Evolutionary conservation across 1,140 invertebrate genomes (phyloP), one percentile per base, ranked within the genome.

Genomic region (Augochlora pura): DNA sequence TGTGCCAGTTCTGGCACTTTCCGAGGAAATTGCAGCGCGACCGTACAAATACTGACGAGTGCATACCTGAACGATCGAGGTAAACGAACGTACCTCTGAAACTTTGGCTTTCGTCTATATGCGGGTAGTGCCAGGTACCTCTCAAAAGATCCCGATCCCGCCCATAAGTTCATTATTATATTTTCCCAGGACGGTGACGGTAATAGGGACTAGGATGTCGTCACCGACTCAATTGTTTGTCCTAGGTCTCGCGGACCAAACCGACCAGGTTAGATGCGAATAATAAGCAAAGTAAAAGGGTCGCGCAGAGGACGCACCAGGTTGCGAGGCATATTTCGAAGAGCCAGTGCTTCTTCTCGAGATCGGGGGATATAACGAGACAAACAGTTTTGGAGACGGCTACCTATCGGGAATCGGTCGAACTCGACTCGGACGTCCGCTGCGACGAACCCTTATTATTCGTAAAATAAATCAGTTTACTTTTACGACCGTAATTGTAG

Each of bases 381-480:
- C 32, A 66, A 27, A 49, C 12, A 16, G 23, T 27, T 14, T 60
- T 12, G 4, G 9, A 18, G 54, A 9, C 1, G 10, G 16, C 10
- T 62, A 62, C 27, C 60, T 32, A 62, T 38, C n/a, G 27, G 9
- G 42, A 10, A 42, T 42, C 4, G 8, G 1, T 8, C 42, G 0
- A 18, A 23, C 1, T 10, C 12, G 4, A 8, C 4, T 4, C 27
- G 5, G 21, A 7, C 39, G 25, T 42, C 52, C 38, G 32, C 25
- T 62, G 81, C 77, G 77, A 85, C 81, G 71, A 59, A 42, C 23
- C n/a, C 52, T 67, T 60, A 81, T 80, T 83, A 80, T 79, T 85
- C 75, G 63, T 78, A 77, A 81, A 85, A 86, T 78, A 86, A 84
- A 78, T 62, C 0, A n/a, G 38, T 23, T 4, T 32, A 32, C 1